Evolutionary conservation across 2,113 vertebrate species (phyloP).

Genomic region (Sprattus sprattus): DNA sequence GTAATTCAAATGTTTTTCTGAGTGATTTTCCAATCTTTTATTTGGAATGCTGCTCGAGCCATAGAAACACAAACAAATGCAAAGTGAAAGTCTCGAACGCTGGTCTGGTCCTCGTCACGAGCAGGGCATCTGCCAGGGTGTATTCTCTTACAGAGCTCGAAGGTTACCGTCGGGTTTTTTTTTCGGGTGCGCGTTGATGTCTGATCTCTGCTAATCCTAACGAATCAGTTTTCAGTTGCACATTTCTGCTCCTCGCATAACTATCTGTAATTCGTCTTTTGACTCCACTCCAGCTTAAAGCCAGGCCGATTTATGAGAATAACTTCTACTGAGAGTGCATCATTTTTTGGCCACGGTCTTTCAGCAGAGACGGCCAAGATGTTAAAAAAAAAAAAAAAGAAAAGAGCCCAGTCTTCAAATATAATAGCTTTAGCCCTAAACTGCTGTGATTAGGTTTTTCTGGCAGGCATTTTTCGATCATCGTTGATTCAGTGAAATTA

Average conservation of each 20-base stretch:
- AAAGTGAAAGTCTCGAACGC: neutral
- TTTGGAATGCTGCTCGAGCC: slow-evolving; percentile 19
- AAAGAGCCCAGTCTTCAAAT: slow-evolving; percentile 29
- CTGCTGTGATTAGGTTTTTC: slow-evolving; percentile 16
- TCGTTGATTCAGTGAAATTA: slow-evolving; percentile 16
- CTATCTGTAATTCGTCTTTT: neutral
- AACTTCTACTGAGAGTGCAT: slow-evolving; percentile 20
- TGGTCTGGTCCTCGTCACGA: neutral
- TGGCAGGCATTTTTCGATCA: slow-evolving; percentile 18
- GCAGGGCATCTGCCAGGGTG: neutral
- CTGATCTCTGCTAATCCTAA: neutral
- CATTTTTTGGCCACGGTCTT: slow-evolving; percentile 21
- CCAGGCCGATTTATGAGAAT: slow-evolving; percentile 26
- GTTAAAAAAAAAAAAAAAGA: too few species aligned
- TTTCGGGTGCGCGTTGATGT: neutral
- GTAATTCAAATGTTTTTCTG: slow-evolving; percentile 28
- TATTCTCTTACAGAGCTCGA: neutral
- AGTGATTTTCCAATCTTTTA: slow-evolving; percentile 27
- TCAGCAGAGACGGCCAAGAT: slow-evolving; percentile 26
- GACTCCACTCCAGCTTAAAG: slow-evolving; percentile 2
- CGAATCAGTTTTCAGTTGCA: neutral
- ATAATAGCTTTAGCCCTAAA: slow-evolving; percentile 35
- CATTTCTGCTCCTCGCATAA: neutral
- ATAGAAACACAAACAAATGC: slow-evolving; percentile 36
- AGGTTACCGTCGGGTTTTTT: neutral